Evolutionary conservation across 2,888 invertebrate genomes (phyloP).

Genomic region (Microplitis deprimator): DNA sequence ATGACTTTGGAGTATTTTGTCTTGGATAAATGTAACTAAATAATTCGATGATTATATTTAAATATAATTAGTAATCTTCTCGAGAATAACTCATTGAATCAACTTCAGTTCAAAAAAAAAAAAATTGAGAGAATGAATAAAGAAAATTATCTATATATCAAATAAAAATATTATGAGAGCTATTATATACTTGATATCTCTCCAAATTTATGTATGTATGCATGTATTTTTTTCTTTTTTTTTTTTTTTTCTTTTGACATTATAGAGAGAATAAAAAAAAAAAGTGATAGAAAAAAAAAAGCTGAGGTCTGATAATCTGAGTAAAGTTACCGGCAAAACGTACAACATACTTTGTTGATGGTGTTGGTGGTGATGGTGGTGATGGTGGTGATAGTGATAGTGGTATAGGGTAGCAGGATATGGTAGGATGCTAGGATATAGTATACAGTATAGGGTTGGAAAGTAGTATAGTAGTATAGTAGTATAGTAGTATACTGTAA

Average conservation of each 20-base stretch:
- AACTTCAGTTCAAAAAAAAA: background rate
- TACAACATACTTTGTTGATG: conserved; percentile 8
- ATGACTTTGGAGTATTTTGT: too few relatives aligned
- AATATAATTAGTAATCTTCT: background rate
- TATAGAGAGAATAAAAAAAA: background rate
- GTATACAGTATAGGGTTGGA: background rate
- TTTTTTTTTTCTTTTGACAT: background rate
- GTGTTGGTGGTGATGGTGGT: conserved; percentile 11
- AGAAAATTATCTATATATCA: too few relatives aligned
- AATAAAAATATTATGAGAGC: too few relatives aligned
- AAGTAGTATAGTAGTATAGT: conserved; percentile 3
- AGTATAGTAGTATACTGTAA: conserved; percentile 18
- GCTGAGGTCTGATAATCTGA: background rate
- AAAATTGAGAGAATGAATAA: background rate
- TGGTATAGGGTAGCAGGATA: too few relatives aligned
- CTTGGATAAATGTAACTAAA: too few relatives aligned
- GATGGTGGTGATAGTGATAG: conserved; percentile 9
- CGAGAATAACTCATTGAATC: background rate
- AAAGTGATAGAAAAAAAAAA: background rate
- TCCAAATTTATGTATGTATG: too few relatives aligned
- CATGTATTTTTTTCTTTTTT: background rate
- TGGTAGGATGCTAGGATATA: background rate
- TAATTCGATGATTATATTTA: background rate
- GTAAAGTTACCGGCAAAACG: conserved; percentile 22
- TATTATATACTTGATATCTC: too few relatives aligned